Percentiles rank a stretch among this genome's conserved stretches.
These are phyloP conservation scores for Nephrotoma flavescens DNA, from an alignment of 2,888 invertebrate species.

Conservation along the genomic window DNA sequence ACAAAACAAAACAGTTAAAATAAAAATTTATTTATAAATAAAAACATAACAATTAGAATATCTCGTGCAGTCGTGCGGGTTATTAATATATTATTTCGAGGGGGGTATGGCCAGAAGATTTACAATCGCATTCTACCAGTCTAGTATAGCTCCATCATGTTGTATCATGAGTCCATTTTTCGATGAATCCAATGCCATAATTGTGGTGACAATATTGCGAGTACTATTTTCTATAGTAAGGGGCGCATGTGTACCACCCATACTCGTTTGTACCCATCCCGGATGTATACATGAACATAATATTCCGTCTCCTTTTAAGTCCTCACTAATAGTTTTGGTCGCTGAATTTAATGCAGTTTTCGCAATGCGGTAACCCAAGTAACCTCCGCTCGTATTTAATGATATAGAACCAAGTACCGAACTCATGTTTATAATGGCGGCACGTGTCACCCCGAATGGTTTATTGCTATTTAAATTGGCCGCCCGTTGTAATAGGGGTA, in stretches of 20 bases:
- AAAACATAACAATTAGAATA: not conserved
- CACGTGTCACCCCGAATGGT: slow-evolving; percentile 37
- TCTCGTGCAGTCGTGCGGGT: not conserved
- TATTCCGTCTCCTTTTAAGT: not conserved
- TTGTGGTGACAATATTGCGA: slow-evolving; percentile 45
- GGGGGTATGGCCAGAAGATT: not conserved
- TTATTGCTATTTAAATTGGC: slow-evolving; percentile 36
- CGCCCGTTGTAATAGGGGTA: slow-evolving; percentile 51
- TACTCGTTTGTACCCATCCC: slow-evolving; percentile 71
- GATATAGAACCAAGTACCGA: slow-evolving; percentile 60
- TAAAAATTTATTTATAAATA: not conserved
- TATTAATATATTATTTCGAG: not conserved
- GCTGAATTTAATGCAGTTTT: slow-evolving; percentile 29
- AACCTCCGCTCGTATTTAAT: slow-evolving; percentile 53
- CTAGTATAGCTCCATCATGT: slow-evolving; percentile 55
- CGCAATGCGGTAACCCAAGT: slow-evolving; percentile 66
- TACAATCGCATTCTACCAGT: slow-evolving; percentile 43
- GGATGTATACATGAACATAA: not conserved
- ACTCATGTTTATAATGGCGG: slow-evolving; percentile 59
- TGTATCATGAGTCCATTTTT: slow-evolving; percentile 67
- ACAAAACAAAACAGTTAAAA: not conserved
- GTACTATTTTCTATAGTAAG: slow-evolving; percentile 55
- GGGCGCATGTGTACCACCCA: slow-evolving; percentile 73
- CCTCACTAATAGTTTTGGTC: not conserved
- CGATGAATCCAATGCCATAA: slow-evolving; percentile 42